phyloP scores from a whole-genome alignment of 2,797 vertebrate species.

The Pygocentrus nattereri region DNA sequence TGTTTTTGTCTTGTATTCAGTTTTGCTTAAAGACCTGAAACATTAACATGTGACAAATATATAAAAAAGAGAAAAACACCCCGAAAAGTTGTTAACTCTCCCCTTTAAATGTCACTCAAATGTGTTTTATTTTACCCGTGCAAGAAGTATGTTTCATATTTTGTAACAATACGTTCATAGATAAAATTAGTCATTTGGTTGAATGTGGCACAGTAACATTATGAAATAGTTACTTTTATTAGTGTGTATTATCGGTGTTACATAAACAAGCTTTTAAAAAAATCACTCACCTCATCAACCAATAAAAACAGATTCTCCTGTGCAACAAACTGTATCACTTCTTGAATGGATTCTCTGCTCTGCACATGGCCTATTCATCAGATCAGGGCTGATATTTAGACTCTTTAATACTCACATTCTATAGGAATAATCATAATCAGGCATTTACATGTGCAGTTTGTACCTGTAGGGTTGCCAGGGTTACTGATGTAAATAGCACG shows the following conservation, averaged over 20 bases:
- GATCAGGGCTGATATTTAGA: background rate
- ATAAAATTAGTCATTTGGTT: too few relatives aligned
- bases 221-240: too few relatives aligned
- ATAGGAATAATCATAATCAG: background rate
- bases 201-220: too few relatives aligned
- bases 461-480: slow-evolving; percentile 79
- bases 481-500: slow-evolving; percentile 77
- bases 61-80: too few relatives aligned
- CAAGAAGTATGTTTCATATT: too few relatives aligned
- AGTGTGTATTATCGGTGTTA: too few relatives aligned
- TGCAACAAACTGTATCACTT: slow-evolving; percentile 84
- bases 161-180: too few relatives aligned
- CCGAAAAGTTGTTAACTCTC: too few relatives aligned
- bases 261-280: too few relatives aligned
- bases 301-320: slow-evolving; percentile 83
- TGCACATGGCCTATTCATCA: slow-evolving; percentile 83
- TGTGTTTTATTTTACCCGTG: too few relatives aligned
- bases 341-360: slow-evolving; percentile 82
- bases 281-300: slow-evolving; percentile 84
- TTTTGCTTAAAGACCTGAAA: too few relatives aligned
- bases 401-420: background rate
- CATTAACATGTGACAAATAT: background rate
- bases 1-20: background rate
- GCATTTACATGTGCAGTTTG: background rate
- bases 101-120: too few relatives aligned